Conservation (phyloP, 2,888 invertebrate species). For the Tinea pellionella region DNA sequence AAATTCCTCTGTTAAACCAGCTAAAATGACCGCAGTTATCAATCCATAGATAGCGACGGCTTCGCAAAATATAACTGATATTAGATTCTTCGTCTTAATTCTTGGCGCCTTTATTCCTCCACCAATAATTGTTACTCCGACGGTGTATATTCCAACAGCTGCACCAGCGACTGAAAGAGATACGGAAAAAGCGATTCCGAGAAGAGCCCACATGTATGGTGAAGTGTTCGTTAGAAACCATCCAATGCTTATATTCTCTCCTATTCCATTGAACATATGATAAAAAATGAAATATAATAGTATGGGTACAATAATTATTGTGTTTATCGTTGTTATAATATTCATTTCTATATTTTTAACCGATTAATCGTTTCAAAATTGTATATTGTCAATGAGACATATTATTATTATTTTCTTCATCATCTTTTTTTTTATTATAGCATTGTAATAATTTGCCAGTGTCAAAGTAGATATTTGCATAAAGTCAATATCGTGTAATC, state of each 20-base stretch:
- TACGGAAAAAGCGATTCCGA: constrained; percentile 88
- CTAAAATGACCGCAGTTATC: constrained; percentile 92
- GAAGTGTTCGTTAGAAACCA: constrained; percentile 84
- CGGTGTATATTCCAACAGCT: constrained; percentile 92
- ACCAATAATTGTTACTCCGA: constrained; percentile 89
- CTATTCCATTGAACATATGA: constrained; percentile 77
- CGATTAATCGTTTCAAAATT: too few relatives aligned
- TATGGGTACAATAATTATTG: constrained; percentile 11
- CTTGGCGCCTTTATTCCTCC: constrained; percentile 93
- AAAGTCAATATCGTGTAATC: too few relatives aligned
- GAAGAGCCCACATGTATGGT: constrained; percentile 89
- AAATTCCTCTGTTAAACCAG: constrained; percentile 73
- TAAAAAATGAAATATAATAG: constrained; percentile 42
- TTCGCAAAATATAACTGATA: constrained; percentile 96
- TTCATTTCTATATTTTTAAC: background rate
- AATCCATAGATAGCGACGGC: constrained; percentile 97
- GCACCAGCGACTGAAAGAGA: constrained; percentile 92
- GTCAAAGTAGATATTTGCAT: too few relatives aligned
- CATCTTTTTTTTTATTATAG: too few relatives aligned
- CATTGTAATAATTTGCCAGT: too few relatives aligned
- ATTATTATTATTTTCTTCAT: too few relatives aligned
- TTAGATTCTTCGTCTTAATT: constrained; percentile 94
- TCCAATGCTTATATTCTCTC: constrained; percentile 78
- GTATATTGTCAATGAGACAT: too few relatives aligned
- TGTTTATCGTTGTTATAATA: background rate